Conservation (phyloP, 2,888 invertebrate genomes). For the Leptopterna dolabrata region DNA sequence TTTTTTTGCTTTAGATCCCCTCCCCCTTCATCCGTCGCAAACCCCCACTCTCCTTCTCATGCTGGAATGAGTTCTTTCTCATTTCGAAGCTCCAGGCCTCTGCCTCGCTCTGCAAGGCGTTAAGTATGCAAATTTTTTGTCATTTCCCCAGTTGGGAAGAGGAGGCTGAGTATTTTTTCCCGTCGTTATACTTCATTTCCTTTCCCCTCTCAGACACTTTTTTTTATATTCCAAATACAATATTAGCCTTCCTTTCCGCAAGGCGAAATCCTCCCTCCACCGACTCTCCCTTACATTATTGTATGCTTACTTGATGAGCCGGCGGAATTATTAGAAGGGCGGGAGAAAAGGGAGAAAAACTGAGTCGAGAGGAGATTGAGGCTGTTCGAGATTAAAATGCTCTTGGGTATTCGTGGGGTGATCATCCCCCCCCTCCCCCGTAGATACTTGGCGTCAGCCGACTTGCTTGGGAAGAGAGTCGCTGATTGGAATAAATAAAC, state of each 20-base stretch:
- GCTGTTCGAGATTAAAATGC: constrained; percentile 38
- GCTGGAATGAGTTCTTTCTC: constrained; percentile 61
- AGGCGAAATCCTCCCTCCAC: background rate
- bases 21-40: constrained; percentile 23
- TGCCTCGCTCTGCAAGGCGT: constrained; percentile 62
- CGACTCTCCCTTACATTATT: constrained; percentile 32
- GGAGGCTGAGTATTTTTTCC: constrained; percentile 56
- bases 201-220: constrained; percentile 23
- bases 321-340: constrained; percentile 42
- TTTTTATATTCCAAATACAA: constrained; percentile 52
- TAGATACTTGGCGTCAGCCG: background rate
- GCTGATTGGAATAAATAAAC: background rate
- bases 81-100: constrained; percentile 61
- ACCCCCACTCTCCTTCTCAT: background rate
- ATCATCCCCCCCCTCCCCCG: constrained; percentile 26
- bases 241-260: constrained; percentile 53
- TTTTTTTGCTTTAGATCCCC: constrained; percentile 18
- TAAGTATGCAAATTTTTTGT: constrained; percentile 62
- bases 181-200: constrained; percentile 60
- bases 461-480: background rate
- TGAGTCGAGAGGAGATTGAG: constrained; percentile 38
- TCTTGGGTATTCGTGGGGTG: constrained; percentile 49
- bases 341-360: constrained; percentile 15
- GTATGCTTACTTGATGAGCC: constrained; percentile 54
- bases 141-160: constrained; percentile 55